These are phyloP conservation scores for Eleginops maclovinus DNA, from an alignment of 2,113 vertebrate genomes.

Conservation along the genomic window DNA sequence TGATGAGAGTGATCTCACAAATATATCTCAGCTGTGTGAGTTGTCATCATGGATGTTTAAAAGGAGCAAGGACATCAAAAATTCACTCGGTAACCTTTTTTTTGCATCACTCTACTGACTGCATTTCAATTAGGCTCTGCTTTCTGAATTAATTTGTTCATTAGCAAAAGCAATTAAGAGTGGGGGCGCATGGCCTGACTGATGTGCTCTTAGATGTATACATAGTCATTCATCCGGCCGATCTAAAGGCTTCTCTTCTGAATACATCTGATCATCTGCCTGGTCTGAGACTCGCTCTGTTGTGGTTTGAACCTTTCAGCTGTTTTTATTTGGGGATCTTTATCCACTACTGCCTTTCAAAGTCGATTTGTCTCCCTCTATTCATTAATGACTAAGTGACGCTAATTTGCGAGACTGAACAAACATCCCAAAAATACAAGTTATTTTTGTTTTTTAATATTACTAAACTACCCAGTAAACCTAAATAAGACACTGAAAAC, in stretches of 20 bases:
- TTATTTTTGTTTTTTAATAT: neutral
- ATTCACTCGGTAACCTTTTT: constrained; percentile 47
- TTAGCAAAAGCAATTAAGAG: constrained; percentile 66
- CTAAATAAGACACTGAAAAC: neutral
- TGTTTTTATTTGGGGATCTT: neutral
- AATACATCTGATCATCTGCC: constrained; percentile 20
- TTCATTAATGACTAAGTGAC: neutral
- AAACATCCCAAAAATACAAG: neutral
- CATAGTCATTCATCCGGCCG: constrained; percentile 43
- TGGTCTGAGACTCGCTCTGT: constrained; percentile 2
- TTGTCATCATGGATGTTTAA: constrained; percentile 34
- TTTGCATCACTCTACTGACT: constrained; percentile 58
- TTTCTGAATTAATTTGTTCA: constrained; percentile 76
- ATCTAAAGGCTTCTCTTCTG: constrained; percentile 32
- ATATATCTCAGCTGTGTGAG: constrained; percentile 29
- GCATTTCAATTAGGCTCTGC: constrained; percentile 54
- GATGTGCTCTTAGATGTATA: constrained; percentile 57
- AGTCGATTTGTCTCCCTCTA: neutral
- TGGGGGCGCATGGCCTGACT: constrained; percentile 17
- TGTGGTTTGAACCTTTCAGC: neutral
- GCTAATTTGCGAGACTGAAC: neutral
- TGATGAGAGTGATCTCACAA: constrained; percentile 57
- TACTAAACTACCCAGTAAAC: neutral
- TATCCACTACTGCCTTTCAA: neutral
- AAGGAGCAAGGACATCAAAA: constrained; percentile 59